A percentile compares a stretch with the other conserved stretches of the same genome.
Evolutionary conservation across 1,140 invertebrate genomes (phyloP).

Genomic region (Harlomillsia oculata): DNA sequence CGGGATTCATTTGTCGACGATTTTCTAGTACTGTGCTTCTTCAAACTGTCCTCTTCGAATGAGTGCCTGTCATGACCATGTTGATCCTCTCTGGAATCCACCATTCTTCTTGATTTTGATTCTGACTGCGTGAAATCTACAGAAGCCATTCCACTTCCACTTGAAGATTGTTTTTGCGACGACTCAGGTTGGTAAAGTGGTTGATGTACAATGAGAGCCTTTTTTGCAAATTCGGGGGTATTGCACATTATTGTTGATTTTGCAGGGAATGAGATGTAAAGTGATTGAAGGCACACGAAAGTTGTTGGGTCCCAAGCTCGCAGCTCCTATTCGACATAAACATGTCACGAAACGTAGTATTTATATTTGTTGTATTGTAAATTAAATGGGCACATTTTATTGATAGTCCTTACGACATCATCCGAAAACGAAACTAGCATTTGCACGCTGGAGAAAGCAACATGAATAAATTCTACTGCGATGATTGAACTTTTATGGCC

Average conservation of each 20-base stretch:
- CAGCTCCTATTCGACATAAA: conserved; percentile 23
- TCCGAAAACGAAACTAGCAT: conserved; percentile 27
- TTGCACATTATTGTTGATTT: conserved; percentile 28
- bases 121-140: background rate
- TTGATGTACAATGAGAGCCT: conserved; percentile 19
- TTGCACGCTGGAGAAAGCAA: conserved; percentile 12
- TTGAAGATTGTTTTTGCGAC: background rate
- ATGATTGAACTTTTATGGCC: conserved; percentile 26
- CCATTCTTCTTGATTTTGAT: background rate
- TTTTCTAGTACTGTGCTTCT: background rate
- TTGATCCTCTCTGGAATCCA: background rate
- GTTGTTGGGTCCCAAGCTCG: conserved; percentile 31
- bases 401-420: conserved; percentile 29
- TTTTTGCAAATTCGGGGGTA: conserved; percentile 30
- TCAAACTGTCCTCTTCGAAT: background rate
- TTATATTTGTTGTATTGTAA: no score
- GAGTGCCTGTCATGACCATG: background rate
- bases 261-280: conserved; percentile 31
- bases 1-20: background rate
- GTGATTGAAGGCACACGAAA: conserved; percentile 25
- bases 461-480: conserved; percentile 18
- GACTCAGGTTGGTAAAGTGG: background rate
- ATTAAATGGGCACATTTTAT: no score
- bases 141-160: background rate
- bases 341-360: no score